Percentiles rank a stretch among this genome's conserved stretches.
Evolutionary conservation across 2,797 vertebrate genomes (phyloP).

Genomic region (Rousettus madagascariensis): DNA sequence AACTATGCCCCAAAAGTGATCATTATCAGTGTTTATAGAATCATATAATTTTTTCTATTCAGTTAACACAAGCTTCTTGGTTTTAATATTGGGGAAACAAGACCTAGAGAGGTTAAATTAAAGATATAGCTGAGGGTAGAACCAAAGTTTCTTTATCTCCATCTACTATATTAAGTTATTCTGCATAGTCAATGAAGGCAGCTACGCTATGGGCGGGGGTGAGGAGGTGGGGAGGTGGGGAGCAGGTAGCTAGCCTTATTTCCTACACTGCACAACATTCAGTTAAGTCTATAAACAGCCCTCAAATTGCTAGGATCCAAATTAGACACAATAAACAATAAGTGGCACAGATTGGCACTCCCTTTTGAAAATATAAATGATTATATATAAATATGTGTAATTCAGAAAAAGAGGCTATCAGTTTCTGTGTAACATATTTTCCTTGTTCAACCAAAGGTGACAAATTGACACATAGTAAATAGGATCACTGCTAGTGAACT

Average conservation of each 20-base stretch:
- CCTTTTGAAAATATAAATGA: conserved; percentile 34
- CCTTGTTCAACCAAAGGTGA: not conserved
- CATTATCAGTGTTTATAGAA: not conserved
- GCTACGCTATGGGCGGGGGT: too few relatives aligned
- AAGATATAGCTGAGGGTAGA: not conserved
- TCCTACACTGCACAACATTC: not conserved
- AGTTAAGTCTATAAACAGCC: conserved; percentile 28
- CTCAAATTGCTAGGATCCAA: not conserved
- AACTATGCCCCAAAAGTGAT: not conserved
- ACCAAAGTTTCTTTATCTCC: not conserved
- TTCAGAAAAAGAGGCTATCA: conserved; percentile 9
- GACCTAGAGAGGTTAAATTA: not conserved
- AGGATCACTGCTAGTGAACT: not conserved
- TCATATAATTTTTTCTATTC: not conserved
- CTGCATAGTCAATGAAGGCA: not conserved
- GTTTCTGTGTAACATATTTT: conserved; percentile 24
- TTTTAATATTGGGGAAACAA: not conserved
- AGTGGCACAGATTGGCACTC: not conserved
- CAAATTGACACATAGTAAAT: conserved; percentile 45
- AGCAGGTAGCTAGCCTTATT: not conserved
- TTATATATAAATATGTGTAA: not conserved
- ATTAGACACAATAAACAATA: conserved; percentile 27
- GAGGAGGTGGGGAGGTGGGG: not conserved
- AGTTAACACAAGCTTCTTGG: not conserved
- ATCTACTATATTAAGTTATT: not conserved